A percentile compares a stretch with the other conserved stretches of the same genome.
phyloP scores from a whole-genome alignment of 64 coral and sea anemone genomes.

The Stylophora pistillata region DNA sequence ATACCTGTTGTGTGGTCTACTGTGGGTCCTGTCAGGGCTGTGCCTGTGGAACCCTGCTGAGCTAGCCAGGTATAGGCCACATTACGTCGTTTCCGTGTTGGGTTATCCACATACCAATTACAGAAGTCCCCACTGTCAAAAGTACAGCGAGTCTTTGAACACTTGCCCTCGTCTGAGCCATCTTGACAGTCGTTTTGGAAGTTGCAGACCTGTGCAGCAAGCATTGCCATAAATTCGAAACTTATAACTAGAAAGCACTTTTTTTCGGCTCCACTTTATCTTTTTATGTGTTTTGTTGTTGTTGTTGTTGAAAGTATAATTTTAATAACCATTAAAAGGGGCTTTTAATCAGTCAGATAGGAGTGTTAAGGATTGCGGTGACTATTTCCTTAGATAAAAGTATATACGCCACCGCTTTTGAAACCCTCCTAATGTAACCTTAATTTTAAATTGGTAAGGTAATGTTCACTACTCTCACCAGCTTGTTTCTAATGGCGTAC shows the following conservation, averaged over 20 bases:
- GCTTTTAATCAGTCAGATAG: too few species aligned
- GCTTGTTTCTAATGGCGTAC: too few species aligned
- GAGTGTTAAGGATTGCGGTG: too few species aligned
- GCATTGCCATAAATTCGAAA: neutral
- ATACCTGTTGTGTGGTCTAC: constrained; percentile 76
- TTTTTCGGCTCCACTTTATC: too few species aligned
- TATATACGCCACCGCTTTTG: too few species aligned
- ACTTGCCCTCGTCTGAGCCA: constrained; percentile 80
- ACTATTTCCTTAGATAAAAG: too few species aligned
- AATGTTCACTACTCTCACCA: too few species aligned
- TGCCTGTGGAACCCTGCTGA: constrained; percentile 66
- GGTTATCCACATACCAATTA: constrained; percentile 75
- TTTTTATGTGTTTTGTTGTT: too few species aligned
- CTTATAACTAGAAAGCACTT: too few species aligned
- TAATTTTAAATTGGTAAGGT: too few species aligned
- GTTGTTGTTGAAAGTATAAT: too few species aligned
- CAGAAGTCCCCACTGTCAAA: constrained; percentile 81
- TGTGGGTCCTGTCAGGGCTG: constrained; percentile 66
- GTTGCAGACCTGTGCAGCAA: constrained; percentile 73
- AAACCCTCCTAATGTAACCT: neutral
- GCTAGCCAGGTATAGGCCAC: constrained; percentile 79
- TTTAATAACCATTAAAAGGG: too few species aligned
- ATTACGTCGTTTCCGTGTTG: constrained; percentile 57
- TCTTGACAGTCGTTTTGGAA: constrained; percentile 75
- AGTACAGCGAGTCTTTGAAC: constrained; percentile 62